Evolutionary conservation across 2,113 vertebrate species (phyloP).

Genomic region (Corythornis cristatus): DNA sequence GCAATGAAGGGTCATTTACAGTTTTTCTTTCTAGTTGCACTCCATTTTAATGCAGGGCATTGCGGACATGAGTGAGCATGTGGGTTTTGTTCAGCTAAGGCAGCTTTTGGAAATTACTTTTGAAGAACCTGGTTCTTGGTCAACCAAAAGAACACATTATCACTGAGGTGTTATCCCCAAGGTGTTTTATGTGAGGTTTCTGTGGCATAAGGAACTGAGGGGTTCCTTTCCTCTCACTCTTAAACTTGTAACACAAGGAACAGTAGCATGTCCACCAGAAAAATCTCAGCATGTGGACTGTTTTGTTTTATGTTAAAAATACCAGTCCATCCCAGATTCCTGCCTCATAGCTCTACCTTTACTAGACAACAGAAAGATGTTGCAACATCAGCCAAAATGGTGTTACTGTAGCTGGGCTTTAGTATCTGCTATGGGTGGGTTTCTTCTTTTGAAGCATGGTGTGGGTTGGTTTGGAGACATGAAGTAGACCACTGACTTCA

Average conservation of each 20-base stretch:
- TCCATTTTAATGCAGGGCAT: background rate
- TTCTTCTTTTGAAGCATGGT: background rate
- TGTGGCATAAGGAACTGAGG: background rate
- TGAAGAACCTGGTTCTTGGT: background rate
- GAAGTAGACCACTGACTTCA: background rate
- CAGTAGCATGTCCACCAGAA: rapidly evolving
- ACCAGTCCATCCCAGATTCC: background rate
- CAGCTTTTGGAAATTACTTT: background rate
- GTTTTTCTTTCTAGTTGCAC: background rate
- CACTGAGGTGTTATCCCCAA: too few species aligned
- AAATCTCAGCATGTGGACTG: background rate
- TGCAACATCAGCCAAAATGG: background rate
- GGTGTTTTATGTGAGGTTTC: background rate
- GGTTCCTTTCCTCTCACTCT: background rate
- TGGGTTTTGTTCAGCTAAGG: background rate
- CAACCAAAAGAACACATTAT: background rate
- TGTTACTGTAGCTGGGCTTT: background rate
- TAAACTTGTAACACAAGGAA: background rate
- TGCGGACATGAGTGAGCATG: background rate
- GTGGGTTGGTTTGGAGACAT: background rate
- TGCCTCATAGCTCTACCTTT: background rate
- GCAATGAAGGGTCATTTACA: background rate
- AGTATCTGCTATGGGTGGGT: background rate
- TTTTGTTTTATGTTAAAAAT: background rate
- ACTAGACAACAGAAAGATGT: background rate